Evolutionary conservation across 1,140 invertebrate species (phyloP).

Genomic region (Listronotus oregonensis): DNA sequence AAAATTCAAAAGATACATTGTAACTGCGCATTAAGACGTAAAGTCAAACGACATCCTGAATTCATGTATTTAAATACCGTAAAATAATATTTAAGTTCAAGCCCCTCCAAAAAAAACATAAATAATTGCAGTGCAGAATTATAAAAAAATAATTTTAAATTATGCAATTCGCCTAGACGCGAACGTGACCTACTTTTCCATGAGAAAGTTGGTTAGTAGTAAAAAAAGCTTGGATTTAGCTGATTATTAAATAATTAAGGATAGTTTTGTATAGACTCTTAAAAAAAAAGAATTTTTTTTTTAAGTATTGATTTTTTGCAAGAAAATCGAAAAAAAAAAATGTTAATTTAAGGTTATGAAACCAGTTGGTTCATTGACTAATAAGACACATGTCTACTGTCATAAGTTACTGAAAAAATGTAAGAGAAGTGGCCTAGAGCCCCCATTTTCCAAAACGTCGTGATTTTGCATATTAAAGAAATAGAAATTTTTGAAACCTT

Average conservation of each 20-base stretch:
- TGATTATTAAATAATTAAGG: neutral
- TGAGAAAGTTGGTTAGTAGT: slow-evolving; percentile 23
- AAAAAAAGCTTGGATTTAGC: slow-evolving; percentile 1
- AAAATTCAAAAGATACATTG: neutral
- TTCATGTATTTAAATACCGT: no score
- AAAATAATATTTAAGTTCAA: no score
- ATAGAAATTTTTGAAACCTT: slow-evolving; percentile 56
- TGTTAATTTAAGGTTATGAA: slow-evolving; percentile 11
- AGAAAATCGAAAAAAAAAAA: slow-evolving; percentile 4
- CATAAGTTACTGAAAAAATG: slow-evolving; percentile 60
- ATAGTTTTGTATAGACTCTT: neutral
- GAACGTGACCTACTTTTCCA: slow-evolving; percentile 28
- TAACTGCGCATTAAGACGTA: neutral
- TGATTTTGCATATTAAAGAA: slow-evolving; percentile 60
- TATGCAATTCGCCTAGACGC: slow-evolving; percentile 21
- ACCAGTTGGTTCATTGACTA: slow-evolving; percentile 19
- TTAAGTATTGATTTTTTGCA: neutral
- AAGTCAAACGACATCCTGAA: neutral
- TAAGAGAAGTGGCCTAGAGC: slow-evolving; percentile 73
- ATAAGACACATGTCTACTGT: slow-evolving; percentile 30
- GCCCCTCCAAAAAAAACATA: no score
- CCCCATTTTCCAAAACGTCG: slow-evolving; percentile 67
- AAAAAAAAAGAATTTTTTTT: neutral
- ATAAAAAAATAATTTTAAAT: slow-evolving; percentile 21
- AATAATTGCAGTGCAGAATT: neutral